A percentile compares a stretch with the other conserved stretches of the same genome.
phyloP scores from a whole-genome alignment of 2,888 invertebrate genomes.

The Keiferia lycopersicella region DNA sequence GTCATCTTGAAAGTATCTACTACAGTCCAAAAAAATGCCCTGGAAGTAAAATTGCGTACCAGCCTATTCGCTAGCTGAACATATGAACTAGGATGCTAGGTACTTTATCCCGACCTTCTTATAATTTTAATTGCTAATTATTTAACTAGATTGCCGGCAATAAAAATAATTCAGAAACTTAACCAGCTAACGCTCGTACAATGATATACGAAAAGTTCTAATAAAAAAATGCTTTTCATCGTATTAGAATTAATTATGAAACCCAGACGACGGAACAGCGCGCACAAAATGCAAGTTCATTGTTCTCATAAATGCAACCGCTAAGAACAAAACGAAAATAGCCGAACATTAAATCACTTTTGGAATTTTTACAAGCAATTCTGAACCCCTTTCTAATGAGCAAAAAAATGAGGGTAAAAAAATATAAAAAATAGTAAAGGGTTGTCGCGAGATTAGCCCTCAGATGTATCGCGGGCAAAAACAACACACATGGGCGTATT shows the following conservation, averaged over 20 bases:
- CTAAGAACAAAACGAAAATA: conserved; percentile 30
- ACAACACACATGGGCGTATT: conserved; percentile 76
- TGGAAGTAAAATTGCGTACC: no score
- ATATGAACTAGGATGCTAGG: no score
- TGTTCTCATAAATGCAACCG: conserved; percentile 18
- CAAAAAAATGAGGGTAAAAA: conserved; percentile 47
- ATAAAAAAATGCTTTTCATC: conserved; percentile 16
- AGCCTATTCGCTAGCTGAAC: not conserved
- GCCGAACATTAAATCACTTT: conserved; percentile 46
- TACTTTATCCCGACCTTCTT: no score
- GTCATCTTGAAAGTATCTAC: conserved; percentile 15
- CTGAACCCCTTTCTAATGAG: conserved; percentile 60
- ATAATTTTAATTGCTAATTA: no score
- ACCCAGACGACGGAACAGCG: conserved; percentile 15
- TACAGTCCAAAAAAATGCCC: not conserved
- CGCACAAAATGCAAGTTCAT: conserved; percentile 25
- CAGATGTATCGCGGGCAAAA: conserved; percentile 62
- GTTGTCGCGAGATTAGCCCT: conserved; percentile 73
- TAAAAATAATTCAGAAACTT: not conserved
- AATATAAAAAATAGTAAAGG: conserved; percentile 49
- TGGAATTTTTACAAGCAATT: conserved; percentile 54
- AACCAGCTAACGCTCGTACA: not conserved
- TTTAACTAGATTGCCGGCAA: not conserved
- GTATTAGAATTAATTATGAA: conserved; percentile 10
- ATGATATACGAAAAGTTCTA: not conserved